Evolutionary conservation across 2,113 vertebrate genomes (phyloP).

Genomic region (Oryzias javanicus): DNA sequence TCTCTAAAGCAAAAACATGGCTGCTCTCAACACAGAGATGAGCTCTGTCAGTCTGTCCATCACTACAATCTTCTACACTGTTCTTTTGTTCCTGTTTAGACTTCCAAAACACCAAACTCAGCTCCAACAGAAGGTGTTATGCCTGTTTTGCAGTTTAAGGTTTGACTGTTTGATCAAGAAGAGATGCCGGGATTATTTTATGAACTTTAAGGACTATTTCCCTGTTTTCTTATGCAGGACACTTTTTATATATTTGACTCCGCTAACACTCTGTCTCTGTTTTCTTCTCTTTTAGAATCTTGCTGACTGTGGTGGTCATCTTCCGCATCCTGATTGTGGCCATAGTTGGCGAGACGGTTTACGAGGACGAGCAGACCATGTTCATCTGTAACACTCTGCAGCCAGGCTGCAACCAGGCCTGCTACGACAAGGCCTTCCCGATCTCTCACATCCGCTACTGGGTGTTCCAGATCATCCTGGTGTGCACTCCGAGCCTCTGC

Average conservation of each 20-base stretch:
- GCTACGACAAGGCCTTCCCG: constrained; percentile 89
- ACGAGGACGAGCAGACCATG: constrained; percentile 91
- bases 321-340: constrained; percentile 91
- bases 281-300: constrained; percentile 76
- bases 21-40: too few relatives aligned
- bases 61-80: too few relatives aligned
- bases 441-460: constrained; percentile 93
- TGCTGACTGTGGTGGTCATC: constrained; percentile 90
- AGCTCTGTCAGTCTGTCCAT: too few relatives aligned
- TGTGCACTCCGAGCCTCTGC: constrained; percentile 89
- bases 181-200: too few relatives aligned
- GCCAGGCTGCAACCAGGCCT: constrained; percentile 89
- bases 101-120: too few relatives aligned
- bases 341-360: constrained; percentile 89
- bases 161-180: too few relatives aligned
- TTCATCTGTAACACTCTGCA: constrained; percentile 90
- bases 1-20: too few relatives aligned
- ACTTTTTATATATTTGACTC: not conserved
- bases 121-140: too few relatives aligned
- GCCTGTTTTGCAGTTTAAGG: too few relatives aligned
- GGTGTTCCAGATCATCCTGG: constrained; percentile 92
- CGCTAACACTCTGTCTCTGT: constrained; percentile 22
- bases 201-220: too few relatives aligned
- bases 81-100: too few relatives aligned
- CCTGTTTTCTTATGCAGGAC: not conserved